phyloP scores from a whole-genome alignment of 2,888 invertebrate species.

The Osmoderma eremita region DNA sequence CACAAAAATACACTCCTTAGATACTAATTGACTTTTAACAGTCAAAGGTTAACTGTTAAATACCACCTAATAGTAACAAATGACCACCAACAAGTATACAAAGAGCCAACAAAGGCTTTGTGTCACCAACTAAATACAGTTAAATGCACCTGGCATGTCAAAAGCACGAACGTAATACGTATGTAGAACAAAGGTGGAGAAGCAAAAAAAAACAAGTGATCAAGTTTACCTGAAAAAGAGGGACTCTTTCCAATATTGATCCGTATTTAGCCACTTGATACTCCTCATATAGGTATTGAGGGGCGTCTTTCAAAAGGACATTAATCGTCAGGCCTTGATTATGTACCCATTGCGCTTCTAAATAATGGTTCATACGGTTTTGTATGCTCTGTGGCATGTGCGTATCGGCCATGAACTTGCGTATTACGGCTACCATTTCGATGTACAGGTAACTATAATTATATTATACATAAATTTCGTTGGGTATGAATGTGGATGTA shows the following conservation, averaged over 20 bases:
- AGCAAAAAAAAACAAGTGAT: not conserved
- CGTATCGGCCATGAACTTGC: constrained; percentile 47
- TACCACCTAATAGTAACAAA: no score
- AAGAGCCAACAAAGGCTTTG: no score
- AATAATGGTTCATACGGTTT: constrained; percentile 47
- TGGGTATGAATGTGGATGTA: no score
- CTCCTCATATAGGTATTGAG: constrained; percentile 45
- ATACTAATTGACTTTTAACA: no score
- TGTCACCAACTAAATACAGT: no score
- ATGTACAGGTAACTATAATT: constrained; percentile 46
- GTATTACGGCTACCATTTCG: constrained; percentile 46
- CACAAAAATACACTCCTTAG: no score
- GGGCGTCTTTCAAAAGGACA: constrained; percentile 46
- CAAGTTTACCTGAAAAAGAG: constrained; percentile 47
- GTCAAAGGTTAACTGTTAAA: no score
- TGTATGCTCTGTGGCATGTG: constrained; percentile 46
- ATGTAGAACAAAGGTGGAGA: no score
- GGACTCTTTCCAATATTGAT: constrained; percentile 43
- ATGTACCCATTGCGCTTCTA: constrained; percentile 50
- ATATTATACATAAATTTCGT: no score
- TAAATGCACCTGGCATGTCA: no score
- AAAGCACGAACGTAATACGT: no score
- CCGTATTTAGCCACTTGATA: constrained; percentile 44
- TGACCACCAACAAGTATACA: no score
- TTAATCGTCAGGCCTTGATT: constrained; percentile 47